A percentile compares a stretch with the other conserved stretches of the same genome.
phyloP scores from a whole-genome alignment of 2,888 invertebrate species.

The Pandemis cinnamomeana region DNA sequence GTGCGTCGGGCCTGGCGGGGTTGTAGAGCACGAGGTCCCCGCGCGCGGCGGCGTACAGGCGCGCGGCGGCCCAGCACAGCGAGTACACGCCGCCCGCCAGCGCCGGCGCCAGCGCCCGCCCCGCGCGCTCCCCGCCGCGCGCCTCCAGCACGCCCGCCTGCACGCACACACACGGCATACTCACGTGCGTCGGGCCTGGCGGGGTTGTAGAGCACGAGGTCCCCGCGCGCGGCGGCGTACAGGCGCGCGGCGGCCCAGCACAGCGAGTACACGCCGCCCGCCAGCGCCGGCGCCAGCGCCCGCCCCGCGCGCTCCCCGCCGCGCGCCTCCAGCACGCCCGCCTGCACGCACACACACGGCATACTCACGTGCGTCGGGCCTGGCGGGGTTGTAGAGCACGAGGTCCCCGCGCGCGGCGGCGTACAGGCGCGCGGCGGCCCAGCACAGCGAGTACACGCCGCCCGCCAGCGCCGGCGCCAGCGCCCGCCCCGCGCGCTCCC shows the following conservation, averaged over 20 bases:
- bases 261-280: conserved; percentile 82
- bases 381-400: conserved; percentile 77
- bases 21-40: conserved; percentile 84
- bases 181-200: conserved; percentile 76
- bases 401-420: conserved; percentile 86
- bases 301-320: conserved; percentile 81
- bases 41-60: conserved; percentile 87
- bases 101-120: conserved; percentile 68
- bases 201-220: conserved; percentile 81
- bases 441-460: conserved; percentile 85
- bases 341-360: conserved; percentile 54
- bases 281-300: conserved; percentile 58
- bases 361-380: conserved; percentile 72
- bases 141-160: conserved; percentile 87
- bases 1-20: conserved; percentile 68
- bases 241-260: conserved; percentile 85
- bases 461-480: conserved; percentile 56
- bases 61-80: conserved; percentile 85
- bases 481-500: conserved; percentile 82
- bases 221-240: conserved; percentile 87
- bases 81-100: conserved; percentile 80
- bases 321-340: conserved; percentile 86
- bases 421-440: conserved; percentile 86
- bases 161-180: neutral
- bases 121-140: conserved; percentile 78